Conservation (phyloP, 2,113 vertebrate species). For the Drymodes brunneopygia region DNA sequence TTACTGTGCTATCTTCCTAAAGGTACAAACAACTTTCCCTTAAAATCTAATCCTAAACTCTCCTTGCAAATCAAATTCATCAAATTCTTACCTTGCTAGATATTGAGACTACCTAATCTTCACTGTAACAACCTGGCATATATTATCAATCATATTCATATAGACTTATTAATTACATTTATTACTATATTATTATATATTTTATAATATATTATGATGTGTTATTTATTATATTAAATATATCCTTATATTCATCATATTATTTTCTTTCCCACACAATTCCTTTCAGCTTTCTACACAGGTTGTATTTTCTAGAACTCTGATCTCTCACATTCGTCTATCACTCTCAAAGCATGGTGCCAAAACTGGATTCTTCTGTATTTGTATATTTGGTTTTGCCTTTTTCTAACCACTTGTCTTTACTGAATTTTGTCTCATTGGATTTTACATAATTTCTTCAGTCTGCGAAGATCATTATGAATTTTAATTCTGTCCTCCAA, state of each 20-base stretch:
- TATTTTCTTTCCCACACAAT: not conserved
- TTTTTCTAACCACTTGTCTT: not conserved
- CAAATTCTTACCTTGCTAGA: not conserved
- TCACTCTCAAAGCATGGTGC: not conserved
- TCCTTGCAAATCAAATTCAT: not conserved
- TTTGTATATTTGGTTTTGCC: not conserved
- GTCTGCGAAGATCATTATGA: not conserved
- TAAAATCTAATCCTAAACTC: not conserved
- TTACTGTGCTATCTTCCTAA: not conserved
- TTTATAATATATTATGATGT: no score
- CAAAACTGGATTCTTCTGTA: not conserved
- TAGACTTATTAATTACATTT: not conserved
- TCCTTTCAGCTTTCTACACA: not conserved
- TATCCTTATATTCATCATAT: not conserved
- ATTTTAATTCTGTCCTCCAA: not conserved
- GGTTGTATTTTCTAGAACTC: not conserved
- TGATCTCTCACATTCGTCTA: not conserved
- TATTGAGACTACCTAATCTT: not conserved
- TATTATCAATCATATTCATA: not conserved
- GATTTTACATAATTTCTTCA: not conserved
- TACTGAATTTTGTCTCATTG: not conserved
- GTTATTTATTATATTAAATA: not conserved
- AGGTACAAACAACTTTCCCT: not conserved
- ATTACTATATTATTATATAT: not conserved
- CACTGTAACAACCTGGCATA: not conserved